phyloP scores from a whole-genome alignment of 2,113 vertebrate genomes.

The Mobula birostris region DNA sequence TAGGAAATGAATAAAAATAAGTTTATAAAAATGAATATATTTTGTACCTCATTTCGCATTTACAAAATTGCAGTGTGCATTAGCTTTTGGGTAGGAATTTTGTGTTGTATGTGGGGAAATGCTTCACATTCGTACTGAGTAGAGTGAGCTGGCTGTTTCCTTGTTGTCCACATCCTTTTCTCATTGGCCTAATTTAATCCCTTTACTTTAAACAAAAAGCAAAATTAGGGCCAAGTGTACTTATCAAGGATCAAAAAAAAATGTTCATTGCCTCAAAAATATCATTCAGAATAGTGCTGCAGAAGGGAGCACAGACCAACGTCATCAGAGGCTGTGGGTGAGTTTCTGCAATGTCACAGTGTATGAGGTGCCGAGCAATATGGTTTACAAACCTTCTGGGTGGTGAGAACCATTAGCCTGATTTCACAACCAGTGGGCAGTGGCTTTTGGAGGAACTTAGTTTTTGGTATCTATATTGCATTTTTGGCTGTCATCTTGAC shows the following conservation, averaged over 20 bases:
- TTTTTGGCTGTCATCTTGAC: background rate
- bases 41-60: slow-evolving; percentile 53
- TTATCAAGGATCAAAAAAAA: too few relatives aligned
- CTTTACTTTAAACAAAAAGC: background rate
- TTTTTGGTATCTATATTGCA: background rate
- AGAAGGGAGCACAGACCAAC: too few relatives aligned
- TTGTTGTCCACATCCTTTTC: background rate
- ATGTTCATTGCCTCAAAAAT: too few relatives aligned
- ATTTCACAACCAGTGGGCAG: too few relatives aligned
- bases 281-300: too few relatives aligned
- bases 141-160: too few relatives aligned
- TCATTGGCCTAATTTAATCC: background rate
- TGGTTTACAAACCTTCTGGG: too few relatives aligned
- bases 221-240: background rate
- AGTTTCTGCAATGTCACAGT: too few relatives aligned
- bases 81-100: background rate
- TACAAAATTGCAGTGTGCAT: background rate
- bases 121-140: background rate
- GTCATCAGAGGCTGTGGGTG: too few relatives aligned
- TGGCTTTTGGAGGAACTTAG: too few relatives aligned
- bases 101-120: background rate
- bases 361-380: too few relatives aligned
- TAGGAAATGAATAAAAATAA: background rate
- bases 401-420: too few relatives aligned
- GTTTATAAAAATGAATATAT: slow-evolving; percentile 49